Base-by-base conservation (phyloP, 1,140 invertebrate species). In the Meloidogyne hapla region DNA sequence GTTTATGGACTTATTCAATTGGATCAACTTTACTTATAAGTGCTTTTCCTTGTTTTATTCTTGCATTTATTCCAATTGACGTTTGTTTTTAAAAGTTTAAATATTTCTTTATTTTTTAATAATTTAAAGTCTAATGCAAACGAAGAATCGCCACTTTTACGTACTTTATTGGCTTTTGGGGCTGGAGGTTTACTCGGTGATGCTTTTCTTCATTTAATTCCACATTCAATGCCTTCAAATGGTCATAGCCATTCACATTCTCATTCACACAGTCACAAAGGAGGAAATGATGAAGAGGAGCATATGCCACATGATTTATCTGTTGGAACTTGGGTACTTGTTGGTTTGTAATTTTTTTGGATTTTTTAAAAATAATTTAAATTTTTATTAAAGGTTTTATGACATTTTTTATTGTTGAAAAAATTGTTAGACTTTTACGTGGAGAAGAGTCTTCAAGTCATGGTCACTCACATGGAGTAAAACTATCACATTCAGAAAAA, bases 201-300 rank as follows among this genome's bases (percentile, higher is more conserved):
- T 90, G 94, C 95, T 6, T 98, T 98, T 89, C 89, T 98, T 2
- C 95, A 98, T 90, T 89, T 98, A 28, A 98, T 98, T 86, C 95
- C 95, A 45, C 95, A 98, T 90, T 94, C 95, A 21, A 89, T 91
- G 56, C 90, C 92, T 25, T 85, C 88, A 75, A 84, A 78, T 26
- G 88, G 90, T 65, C 88, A 88, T 33, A 88, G 90, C 82, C 89
- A 87, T 18, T 84, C 83, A 3, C 89, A 91, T 81, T 80, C 81
- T 1, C 89, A 92, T 86, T 77, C 88, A 75, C 89, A 91, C n/a
- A n/a, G n/a, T n/a, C n/a, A n/a, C 82, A 83, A 26, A 13, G 48
- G n/a, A 23, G 80, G 82, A 18, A 77, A 81, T 64, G 56, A 33
- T 12, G 42, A 15, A 1, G 48, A 56, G 4, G 3, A 18, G 4